phyloP scores from a whole-genome alignment of 2,113 vertebrate genomes.

The Sus scrofa region T2T-Sscrofa CM000817.6:33114501-33115000 shows the following conservation, averaged over 20 bases:
- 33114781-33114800: slow-evolving; percentile 18
- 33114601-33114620: slow-evolving; percentile 29
- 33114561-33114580: slow-evolving; percentile 30
- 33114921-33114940: neutral
- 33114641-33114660: neutral
- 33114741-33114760: neutral
- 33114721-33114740: neutral
- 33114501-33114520: too few relatives aligned
- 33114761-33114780: neutral
- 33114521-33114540: too few relatives aligned
- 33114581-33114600: slow-evolving; percentile 6
- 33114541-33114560: too few relatives aligned
- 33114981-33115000: neutral
- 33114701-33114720: slow-evolving; percentile 37
- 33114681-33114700: slow-evolving; percentile 16
- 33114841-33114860: neutral
- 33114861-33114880: neutral
- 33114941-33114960: neutral
- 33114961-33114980: slow-evolving; percentile 12
- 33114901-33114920: slow-evolving; percentile 14
- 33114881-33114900: slow-evolving; percentile 9
- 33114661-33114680: slow-evolving; percentile 25
- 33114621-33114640: neutral
- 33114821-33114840: slow-evolving; percentile 1
- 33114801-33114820: slow-evolving; percentile 4